Percentiles rank a stretch among this genome's conserved stretches.
These are phyloP conservation scores for Netelia inedita DNA, from an alignment of 2,888 invertebrate species.

Conservation along the genomic window DNA sequence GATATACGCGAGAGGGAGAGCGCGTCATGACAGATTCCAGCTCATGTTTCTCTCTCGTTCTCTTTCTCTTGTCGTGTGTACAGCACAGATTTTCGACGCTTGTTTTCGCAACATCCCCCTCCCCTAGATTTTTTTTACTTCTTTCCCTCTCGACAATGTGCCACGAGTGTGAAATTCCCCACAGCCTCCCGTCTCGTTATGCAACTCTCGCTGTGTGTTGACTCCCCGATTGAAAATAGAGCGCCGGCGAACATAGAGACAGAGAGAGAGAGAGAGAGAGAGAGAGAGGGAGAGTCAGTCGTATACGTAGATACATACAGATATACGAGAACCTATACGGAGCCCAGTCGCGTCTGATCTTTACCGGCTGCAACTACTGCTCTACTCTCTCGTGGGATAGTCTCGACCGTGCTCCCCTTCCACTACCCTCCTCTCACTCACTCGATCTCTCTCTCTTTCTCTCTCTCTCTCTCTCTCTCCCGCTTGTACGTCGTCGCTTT, in stretches of 20 bases:
- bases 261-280: neutral
- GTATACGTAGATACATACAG: neutral
- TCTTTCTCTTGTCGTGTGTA: conserved; percentile 13
- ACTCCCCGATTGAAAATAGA: conserved; percentile 57
- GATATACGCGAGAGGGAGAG: conserved; percentile 5
- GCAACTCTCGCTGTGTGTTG: conserved; percentile 49
- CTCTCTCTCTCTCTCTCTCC: conserved; percentile 17
- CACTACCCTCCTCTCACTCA: neutral
- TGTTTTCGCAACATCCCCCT: conserved; percentile 39
- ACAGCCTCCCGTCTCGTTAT: conserved; percentile 47
- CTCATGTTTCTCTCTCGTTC: neutral
- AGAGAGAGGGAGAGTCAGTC: neutral
- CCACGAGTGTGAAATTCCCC: conserved; percentile 46
- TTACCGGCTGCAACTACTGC: conserved; percentile 51
- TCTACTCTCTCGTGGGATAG: conserved; percentile 15
- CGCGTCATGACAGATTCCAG: conserved; percentile 32
- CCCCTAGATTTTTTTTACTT: neutral
- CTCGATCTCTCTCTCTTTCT: conserved; percentile 13
- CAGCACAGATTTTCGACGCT: conserved; percentile 27
- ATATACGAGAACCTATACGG: neutral
- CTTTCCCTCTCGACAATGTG: conserved; percentile 7
- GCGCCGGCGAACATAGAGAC: conserved; percentile 38
- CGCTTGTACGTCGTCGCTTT: neutral
- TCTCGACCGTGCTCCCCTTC: neutral
- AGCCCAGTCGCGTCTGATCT: conserved; percentile 34